A percentile compares a stretch with the other conserved stretches of the same genome.
Evolutionary conservation across 2,113 vertebrate species (phyloP).

Genomic region (Phylloscopus trochilus): DNA sequence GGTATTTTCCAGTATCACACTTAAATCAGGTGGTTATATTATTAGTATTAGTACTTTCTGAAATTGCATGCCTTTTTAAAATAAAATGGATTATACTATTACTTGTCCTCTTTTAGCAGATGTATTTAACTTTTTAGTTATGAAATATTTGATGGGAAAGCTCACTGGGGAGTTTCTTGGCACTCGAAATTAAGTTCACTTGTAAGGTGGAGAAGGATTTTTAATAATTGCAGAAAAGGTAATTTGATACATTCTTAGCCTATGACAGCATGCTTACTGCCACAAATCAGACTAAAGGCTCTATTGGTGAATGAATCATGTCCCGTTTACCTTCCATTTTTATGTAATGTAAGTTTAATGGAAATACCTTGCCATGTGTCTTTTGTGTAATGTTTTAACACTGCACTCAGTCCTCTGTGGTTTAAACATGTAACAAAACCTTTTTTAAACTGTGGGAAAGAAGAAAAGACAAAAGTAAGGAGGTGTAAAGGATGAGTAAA

Average conservation of each 20-base stretch:
- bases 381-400: not conserved
- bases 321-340: constrained; percentile 34
- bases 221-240: constrained; percentile 59
- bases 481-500: not conserved
- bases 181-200: constrained; percentile 62
- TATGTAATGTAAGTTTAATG: constrained; percentile 24
- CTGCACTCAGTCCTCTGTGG: not conserved
- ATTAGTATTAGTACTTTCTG: constrained; percentile 58
- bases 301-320: constrained; percentile 57
- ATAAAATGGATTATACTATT: constrained; percentile 64
- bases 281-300: constrained; percentile 51
- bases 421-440: not conserved
- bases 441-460: not conserved
- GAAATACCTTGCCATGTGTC: constrained; percentile 25
- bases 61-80: constrained; percentile 60
- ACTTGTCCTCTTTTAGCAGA: constrained; percentile 55
- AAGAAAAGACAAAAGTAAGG: not conserved
- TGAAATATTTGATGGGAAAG: constrained; percentile 62
- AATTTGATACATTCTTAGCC: constrained; percentile 63
- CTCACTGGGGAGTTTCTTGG: constrained; percentile 61
- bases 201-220: constrained; percentile 59
- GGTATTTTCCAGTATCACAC: constrained; percentile 7
- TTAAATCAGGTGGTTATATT: constrained; percentile 54
- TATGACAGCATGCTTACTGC: constrained; percentile 44
- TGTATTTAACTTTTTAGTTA: constrained; percentile 65